Conservation (phyloP, 2,888 invertebrate genomes). For the Archips xylosteana region DNA sequence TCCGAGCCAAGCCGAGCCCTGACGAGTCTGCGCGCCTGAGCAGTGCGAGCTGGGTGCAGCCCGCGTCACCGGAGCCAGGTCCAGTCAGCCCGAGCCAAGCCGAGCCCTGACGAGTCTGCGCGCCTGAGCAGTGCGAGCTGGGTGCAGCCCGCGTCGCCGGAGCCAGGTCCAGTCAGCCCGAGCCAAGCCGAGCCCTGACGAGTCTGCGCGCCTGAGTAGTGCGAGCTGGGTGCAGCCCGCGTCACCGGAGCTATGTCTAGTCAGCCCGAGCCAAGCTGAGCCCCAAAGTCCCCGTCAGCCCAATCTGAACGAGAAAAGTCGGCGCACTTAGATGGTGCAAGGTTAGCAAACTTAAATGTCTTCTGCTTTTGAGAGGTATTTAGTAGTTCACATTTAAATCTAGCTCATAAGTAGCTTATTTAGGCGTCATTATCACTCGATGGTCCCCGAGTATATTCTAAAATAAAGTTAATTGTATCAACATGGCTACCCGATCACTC, state of each 20-base stretch:
- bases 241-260: background rate
- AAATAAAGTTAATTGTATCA: background rate
- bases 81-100: conserved; percentile 1
- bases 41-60: conserved; percentile 15
- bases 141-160: conserved; percentile 5
- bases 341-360: background rate
- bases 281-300: background rate
- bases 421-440: background rate
- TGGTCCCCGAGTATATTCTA: background rate
- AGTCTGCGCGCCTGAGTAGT: conserved; percentile 3
- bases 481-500: background rate
- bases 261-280: background rate
- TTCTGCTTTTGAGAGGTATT: background rate
- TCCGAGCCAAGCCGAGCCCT: background rate
- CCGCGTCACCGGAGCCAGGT: background rate
- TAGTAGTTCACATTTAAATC: background rate
- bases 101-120: background rate
- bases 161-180: background rate
- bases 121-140: conserved; percentile 9
- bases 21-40: conserved; percentile 6
- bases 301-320: background rate
- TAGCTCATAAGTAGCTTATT: background rate
- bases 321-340: background rate
- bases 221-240: conserved; percentile 18
- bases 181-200: background rate